Conservation (phyloP, 2,113 vertebrate genomes). For the Thryonomys swinderianus region DNA sequence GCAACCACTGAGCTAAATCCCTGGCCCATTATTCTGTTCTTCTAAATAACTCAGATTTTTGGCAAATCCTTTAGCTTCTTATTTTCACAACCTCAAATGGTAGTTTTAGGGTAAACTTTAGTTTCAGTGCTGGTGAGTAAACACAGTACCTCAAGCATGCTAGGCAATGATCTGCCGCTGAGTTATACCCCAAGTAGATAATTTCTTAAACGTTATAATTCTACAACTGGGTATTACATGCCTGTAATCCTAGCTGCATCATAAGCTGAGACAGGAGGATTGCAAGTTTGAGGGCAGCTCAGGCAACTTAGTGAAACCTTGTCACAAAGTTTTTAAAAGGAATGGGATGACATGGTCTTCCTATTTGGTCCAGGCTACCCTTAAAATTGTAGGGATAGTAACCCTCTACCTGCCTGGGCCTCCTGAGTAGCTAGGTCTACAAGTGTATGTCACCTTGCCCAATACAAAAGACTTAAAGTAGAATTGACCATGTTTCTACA, state of each 20-base stretch:
- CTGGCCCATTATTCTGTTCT: neutral
- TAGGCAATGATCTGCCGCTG: neutral
- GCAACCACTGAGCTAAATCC: no score
- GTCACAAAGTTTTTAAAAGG: neutral
- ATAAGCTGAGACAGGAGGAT: neutral
- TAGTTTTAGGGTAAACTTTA: neutral
- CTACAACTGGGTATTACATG: neutral
- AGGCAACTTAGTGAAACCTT: neutral
- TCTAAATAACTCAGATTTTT: neutral
- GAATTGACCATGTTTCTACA: constrained; percentile 7
- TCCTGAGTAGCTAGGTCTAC: neutral
- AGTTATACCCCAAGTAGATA: neutral
- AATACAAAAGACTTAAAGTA: constrained; percentile 1
- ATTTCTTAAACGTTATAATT: neutral
- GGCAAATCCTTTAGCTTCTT: constrained; percentile 40
- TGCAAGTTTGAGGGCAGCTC: neutral
- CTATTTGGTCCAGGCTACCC: neutral
- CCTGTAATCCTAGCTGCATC: neutral
- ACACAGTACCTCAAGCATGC: neutral
- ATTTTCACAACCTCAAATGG: neutral
- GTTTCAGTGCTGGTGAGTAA: neutral
- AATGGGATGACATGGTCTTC: neutral
- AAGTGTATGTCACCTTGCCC: neutral
- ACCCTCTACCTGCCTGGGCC: neutral
- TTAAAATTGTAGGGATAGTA: neutral